Base-by-base conservation (phyloP, 2,888 invertebrate genomes). In the Graphium colonna region DNA sequence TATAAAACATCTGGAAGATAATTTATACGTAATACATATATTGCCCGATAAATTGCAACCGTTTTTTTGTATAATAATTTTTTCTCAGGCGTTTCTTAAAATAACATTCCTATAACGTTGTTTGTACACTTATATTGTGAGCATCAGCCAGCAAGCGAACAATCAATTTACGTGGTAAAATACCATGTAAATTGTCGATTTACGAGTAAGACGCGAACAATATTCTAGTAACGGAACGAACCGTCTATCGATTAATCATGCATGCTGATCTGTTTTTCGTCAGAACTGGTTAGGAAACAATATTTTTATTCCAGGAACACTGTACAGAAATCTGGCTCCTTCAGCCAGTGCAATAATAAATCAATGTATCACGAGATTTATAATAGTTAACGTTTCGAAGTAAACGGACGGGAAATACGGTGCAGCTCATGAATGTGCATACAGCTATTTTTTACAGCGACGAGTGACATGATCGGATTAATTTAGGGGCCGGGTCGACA, bases 251-350 rank as follows among this genome's bases (percentile, higher is more conserved):
- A 65, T 68, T 63, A 61, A 56, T 65, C 65, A 63, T 59, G 51
- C 43, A 59, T 28, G 63, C 61, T 63, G 67, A 43, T 60, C 57
- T 63, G 49, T 54, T 63, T 65, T 60, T 57, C 56, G 54, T 52
- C 45, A 42, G 10, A 12, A 18, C 28, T 3, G 43, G 60, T 52
- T 55, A 55, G 51, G 43, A 55, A 58, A 50, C 62, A 56, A 60
- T 65, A 67, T 66, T 71, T 65, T 70, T 62, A 17, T 59, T 49
- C 62, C 63, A 68, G 63, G 64, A 61, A 69, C 64, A 59, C 58
- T 61, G 51, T 57, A 61, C 68, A 67, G 66, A 68, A 65, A 60
- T 57, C 64, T 67, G 66, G 65, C 67, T 61, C 64, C 60, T 49
- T 44, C 51, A 31, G 39, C 45, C 52, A 39, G 53, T 43, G 17